Conservation (phyloP, 2,113 vertebrate genomes). For the Lota lota region DNA sequence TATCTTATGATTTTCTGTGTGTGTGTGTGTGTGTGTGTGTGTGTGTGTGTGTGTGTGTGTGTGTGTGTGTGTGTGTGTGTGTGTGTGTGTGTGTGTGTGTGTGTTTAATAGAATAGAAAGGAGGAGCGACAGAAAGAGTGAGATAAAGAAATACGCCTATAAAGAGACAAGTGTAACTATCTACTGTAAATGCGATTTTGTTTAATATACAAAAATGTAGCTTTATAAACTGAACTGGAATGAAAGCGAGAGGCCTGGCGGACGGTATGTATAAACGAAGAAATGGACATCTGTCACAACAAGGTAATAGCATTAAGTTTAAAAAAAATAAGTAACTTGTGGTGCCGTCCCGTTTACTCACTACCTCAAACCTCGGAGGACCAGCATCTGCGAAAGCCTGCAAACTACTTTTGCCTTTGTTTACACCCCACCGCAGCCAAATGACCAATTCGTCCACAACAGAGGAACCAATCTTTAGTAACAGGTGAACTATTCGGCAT, state of each 20-base stretch:
- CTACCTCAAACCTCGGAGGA: slow-evolving; percentile 45
- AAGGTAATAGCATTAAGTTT: slow-evolving; percentile 41
- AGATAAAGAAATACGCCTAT: slow-evolving; percentile 24
- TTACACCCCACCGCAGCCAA: slow-evolving; percentile 40
- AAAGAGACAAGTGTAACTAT: too few relatives aligned
- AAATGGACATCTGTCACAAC: slow-evolving; percentile 11
- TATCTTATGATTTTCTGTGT: neutral
- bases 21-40: neutral
- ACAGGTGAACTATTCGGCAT: slow-evolving; percentile 55
- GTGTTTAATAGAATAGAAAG: slow-evolving; percentile 26
- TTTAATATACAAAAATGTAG: neutral
- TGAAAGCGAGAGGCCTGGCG: slow-evolving; percentile 3
- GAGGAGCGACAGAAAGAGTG: neutral
- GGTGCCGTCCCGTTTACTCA: slow-evolving; percentile 40
- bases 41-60: slow-evolving; percentile 6
- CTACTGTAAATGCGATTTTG: too few relatives aligned
- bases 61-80: slow-evolving; percentile 15
- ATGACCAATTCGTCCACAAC: slow-evolving; percentile 22
- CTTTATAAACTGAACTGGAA: slow-evolving; percentile 14
- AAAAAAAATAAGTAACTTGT: slow-evolving; percentile 1
- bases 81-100: slow-evolving; percentile 16
- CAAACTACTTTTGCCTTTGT: slow-evolving; percentile 58
- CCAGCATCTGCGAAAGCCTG: slow-evolving; percentile 22
- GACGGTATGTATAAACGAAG: slow-evolving; percentile 12
- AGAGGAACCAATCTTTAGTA: slow-evolving; percentile 31